Evolutionary conservation across 2,888 invertebrate genomes (phyloP).

Genomic region (Hipparchia semele): DNA sequence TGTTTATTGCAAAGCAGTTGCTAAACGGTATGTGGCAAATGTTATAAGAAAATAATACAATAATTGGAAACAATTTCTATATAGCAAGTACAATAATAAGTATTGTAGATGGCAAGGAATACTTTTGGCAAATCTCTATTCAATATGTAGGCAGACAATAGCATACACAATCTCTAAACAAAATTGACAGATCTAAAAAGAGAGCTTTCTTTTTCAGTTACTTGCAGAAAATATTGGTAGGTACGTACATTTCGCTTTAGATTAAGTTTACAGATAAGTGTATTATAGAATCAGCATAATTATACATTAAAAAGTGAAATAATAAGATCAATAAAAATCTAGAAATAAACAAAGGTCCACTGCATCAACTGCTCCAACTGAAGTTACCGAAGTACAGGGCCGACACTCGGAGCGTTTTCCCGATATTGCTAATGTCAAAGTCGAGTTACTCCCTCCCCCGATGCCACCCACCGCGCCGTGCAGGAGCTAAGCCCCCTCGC

Average conservation of each 20-base stretch:
- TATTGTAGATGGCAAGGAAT: neutral
- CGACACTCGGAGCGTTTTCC: conserved; percentile 19
- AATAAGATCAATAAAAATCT: neutral
- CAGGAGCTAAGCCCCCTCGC: conserved; percentile 28
- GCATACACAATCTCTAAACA: no score
- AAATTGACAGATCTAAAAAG: no score
- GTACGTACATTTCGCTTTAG: no score
- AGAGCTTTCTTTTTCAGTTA: no score
- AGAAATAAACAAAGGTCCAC: conserved; percentile 6
- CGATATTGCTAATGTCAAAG: conserved; percentile 30
- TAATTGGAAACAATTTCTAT: no score
- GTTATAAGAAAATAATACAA: neutral
- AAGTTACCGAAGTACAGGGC: conserved; percentile 4
- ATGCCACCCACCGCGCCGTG: conserved; percentile 8
- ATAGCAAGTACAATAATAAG: no score
- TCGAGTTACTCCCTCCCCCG: conserved; percentile 12
- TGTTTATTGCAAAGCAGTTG: neutral
- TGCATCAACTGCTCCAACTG: neutral
- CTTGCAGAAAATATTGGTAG: no score
- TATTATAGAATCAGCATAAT: no score
- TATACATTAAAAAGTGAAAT: neutral
- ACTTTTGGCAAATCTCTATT: no score
- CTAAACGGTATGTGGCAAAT: neutral
- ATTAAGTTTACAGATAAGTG: no score
- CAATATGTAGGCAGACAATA: no score